Conservation (phyloP, 2,113 vertebrate genomes). For the Melanotaenia duboulayi region DNA sequence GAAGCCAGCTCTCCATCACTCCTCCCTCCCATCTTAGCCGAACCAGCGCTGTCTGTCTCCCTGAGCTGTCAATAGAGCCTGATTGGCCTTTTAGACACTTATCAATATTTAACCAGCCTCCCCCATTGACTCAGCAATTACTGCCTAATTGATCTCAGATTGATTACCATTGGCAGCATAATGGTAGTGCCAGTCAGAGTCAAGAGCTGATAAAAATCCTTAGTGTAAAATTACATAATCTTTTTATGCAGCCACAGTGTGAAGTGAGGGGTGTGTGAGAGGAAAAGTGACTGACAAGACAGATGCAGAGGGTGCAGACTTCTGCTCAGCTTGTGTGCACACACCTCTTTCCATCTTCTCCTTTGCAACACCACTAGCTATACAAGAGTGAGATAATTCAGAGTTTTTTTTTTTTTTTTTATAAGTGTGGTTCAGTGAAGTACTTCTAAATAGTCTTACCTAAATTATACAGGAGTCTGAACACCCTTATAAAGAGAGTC, state of each 20-base stretch:
- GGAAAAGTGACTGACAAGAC: conserved; percentile 12
- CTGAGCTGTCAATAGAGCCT: conserved; percentile 80
- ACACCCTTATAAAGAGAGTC: background rate
- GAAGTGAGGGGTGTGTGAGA: conserved; percentile 2
- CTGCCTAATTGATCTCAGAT: conserved; percentile 88
- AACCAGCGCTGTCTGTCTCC: conserved; percentile 80
- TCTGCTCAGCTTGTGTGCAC: background rate
- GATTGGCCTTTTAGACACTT: conserved; percentile 87
- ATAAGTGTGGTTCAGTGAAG: no score
- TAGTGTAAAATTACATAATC: conserved; percentile 57
- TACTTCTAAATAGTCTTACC: no score
- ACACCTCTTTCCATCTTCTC: background rate
- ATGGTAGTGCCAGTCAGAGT: conserved; percentile 57
- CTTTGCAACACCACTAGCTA: background rate
- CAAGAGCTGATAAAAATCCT: conserved; percentile 67
- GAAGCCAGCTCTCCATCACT: conserved; percentile 59
- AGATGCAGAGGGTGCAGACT: background rate
- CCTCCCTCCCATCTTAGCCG: conserved; percentile 41
- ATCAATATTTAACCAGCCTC: conserved; percentile 88
- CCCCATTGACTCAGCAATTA: conserved; percentile 89
- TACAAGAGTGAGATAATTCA: background rate
- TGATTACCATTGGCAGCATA: conserved; percentile 84
- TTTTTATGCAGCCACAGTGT: conserved; percentile 48
- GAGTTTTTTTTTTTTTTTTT: background rate
- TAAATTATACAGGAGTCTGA: no score